Evolutionary conservation across 2,888 invertebrate species (phyloP).

Genomic region (Tetropium fuscum): DNA sequence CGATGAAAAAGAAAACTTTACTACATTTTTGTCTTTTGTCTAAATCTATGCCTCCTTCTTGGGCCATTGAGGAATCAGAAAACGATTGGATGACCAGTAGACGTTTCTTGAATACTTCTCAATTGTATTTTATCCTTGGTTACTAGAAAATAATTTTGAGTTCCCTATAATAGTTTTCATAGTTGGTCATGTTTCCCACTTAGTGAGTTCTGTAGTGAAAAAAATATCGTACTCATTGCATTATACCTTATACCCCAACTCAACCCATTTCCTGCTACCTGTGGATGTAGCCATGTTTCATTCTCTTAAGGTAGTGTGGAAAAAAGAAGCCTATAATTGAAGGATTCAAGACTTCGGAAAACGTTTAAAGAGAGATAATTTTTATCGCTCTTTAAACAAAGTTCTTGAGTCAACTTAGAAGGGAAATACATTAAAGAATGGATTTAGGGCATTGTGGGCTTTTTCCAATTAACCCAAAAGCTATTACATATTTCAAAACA

Average conservation of each 20-base stretch:
- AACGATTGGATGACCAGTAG: neutral
- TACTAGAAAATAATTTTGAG: neutral
- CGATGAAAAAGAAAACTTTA: neutral
- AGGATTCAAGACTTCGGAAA: neutral
- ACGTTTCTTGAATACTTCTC: neutral
- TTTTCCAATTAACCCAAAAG: neutral
- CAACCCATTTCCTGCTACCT: neutral
- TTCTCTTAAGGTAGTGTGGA: neutral
- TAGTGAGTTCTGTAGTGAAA: neutral
- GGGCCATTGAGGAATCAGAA: neutral
- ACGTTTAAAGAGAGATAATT: no score
- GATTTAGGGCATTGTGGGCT: no score
- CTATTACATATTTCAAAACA: neutral
- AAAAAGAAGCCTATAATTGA: neutral
- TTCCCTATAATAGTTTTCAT: neutral
- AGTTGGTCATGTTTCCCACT: neutral
- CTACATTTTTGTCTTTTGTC: neutral
- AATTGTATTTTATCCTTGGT: neutral
- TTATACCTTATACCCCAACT: neutral
- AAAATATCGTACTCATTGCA: neutral
- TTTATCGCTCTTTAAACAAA: no score
- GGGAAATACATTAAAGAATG: neutral
- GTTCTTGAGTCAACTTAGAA: neutral
- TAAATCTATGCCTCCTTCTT: neutral
- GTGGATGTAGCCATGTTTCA: neutral